Evolutionary conservation across 2,888 invertebrate species (phyloP).

Genomic region (Habrosyne pyritoides): DNA sequence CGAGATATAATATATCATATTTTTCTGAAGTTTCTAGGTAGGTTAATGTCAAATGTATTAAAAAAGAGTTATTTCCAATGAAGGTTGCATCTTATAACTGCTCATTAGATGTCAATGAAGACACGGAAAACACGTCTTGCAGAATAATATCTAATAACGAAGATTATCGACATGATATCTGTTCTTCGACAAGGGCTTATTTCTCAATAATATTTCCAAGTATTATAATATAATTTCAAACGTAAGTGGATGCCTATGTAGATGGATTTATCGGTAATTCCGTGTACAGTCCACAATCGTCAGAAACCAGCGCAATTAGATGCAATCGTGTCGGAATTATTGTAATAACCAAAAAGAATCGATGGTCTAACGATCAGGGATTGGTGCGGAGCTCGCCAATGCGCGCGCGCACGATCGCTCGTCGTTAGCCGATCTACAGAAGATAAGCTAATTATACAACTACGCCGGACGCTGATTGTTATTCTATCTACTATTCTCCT

Average conservation of each 20-base stretch:
- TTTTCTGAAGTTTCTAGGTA: too few species aligned
- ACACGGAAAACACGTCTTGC: slow-evolving; percentile 62
- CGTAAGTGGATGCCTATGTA: slow-evolving; percentile 35
- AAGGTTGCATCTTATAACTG: not conserved
- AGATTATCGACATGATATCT: slow-evolving; percentile 58
- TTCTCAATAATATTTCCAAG: slow-evolving; percentile 22
- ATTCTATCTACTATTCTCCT: slow-evolving; percentile 59
- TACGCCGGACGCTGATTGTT: slow-evolving; percentile 63
- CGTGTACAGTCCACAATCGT: slow-evolving; percentile 63
- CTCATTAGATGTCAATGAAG: slow-evolving; percentile 24
- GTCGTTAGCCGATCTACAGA: slow-evolving; percentile 66
- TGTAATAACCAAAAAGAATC: slow-evolving; percentile 82
- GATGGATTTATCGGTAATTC: slow-evolving; percentile 63
- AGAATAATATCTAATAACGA: slow-evolving; percentile 63
- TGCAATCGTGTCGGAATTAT: slow-evolving; percentile 80
- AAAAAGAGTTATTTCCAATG: not conserved
- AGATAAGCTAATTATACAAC: slow-evolving; percentile 79
- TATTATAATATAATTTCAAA: slow-evolving; percentile 11
- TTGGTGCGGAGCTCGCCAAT: slow-evolving; percentile 76
- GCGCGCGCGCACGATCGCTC: slow-evolving; percentile 67
- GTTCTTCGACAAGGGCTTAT: slow-evolving; percentile 59
- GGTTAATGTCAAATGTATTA: not conserved
- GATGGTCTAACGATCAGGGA: slow-evolving; percentile 71
- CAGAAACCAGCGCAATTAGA: slow-evolving; percentile 79
- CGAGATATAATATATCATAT: too few species aligned